A percentile compares a stretch with the other conserved stretches of the same genome.
phyloP scores from a whole-genome alignment of 2,888 invertebrate species.

The Plagodis pulveraria region DNA sequence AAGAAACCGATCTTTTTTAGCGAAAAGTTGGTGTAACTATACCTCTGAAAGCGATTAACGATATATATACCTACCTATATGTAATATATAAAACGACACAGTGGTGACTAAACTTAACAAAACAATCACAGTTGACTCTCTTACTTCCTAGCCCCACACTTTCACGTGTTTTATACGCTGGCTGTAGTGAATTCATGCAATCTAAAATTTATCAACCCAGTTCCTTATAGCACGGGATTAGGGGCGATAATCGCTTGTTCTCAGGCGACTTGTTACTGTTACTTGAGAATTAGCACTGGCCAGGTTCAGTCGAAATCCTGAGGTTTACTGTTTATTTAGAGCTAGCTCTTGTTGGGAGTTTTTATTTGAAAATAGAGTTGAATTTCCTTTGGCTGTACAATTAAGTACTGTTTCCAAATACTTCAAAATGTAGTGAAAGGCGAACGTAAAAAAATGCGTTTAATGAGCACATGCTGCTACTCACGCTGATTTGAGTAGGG shows the following conservation, averaged over 20 bases:
- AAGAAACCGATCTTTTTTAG: no score
- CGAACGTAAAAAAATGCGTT: no score
- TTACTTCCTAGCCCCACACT: constrained; percentile 11
- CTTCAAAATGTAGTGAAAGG: no score
- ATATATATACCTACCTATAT: no score
- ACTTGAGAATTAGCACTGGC: constrained; percentile 21
- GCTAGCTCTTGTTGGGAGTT: neutral
- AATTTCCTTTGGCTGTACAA: neutral
- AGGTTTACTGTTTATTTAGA: constrained; percentile 26
- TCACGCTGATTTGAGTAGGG: no score
- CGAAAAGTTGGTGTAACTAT: no score
- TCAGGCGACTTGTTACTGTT: constrained; percentile 10
- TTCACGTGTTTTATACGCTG: constrained; percentile 11
- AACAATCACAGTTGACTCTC: no score
- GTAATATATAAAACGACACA: no score
- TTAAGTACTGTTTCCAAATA: no score
- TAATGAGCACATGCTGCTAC: no score
- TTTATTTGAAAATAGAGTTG: constrained; percentile 1
- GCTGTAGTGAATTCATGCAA: constrained; percentile 24
- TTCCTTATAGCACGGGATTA: constrained; percentile 20
- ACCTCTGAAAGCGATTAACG: no score
- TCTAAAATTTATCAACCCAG: constrained; percentile 23
- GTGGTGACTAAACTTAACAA: no score
- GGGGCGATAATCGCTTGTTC: constrained; percentile 20
- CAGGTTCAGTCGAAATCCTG: constrained; percentile 21